Evolutionary conservation across 2,888 invertebrate species (phyloP).

Genomic region (Spatulosminthurus flaviceps): DNA sequence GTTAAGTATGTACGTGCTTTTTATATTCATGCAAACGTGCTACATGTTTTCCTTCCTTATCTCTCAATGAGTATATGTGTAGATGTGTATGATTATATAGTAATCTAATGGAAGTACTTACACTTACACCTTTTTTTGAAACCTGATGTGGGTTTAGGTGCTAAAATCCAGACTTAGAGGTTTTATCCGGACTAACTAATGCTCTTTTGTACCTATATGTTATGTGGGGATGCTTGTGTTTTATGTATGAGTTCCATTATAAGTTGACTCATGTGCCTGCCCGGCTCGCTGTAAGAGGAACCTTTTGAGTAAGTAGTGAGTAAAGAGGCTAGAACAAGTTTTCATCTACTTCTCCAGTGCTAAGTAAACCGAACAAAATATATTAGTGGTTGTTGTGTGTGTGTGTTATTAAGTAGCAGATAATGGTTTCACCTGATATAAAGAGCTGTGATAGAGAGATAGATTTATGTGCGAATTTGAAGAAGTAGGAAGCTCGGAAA

Average conservation of each 20-base stretch:
- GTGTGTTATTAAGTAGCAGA: neutral
- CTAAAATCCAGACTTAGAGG: constrained; percentile 5
- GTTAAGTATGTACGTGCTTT: neutral
- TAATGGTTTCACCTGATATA: neutral
- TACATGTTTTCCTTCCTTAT: neutral
- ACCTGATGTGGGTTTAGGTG: constrained; percentile 1
- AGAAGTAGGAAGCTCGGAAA: neutral
- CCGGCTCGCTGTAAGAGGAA: too few relatives aligned
- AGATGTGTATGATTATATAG: too few relatives aligned
- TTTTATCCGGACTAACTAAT: neutral
- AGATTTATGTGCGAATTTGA: constrained; percentile 10
- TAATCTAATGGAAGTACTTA: neutral
- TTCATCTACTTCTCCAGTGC: neutral
- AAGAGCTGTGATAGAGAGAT: neutral
- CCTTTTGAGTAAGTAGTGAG: too few relatives aligned
- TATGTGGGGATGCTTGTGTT: neutral
- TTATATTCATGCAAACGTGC: neutral
- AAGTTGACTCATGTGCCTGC: too few relatives aligned
- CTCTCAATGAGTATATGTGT: too few relatives aligned
- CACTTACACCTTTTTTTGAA: neutral
- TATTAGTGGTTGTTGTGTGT: neutral
- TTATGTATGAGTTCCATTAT: neutral
- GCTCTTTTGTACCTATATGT: neutral
- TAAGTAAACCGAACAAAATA: neutral
- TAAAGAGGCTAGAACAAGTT: constrained; percentile 3